Evolutionary conservation across 2,888 invertebrate species (phyloP), one percentile per base, ranked within the genome.

Genomic region (Tetrapedia diversipes): DNA sequence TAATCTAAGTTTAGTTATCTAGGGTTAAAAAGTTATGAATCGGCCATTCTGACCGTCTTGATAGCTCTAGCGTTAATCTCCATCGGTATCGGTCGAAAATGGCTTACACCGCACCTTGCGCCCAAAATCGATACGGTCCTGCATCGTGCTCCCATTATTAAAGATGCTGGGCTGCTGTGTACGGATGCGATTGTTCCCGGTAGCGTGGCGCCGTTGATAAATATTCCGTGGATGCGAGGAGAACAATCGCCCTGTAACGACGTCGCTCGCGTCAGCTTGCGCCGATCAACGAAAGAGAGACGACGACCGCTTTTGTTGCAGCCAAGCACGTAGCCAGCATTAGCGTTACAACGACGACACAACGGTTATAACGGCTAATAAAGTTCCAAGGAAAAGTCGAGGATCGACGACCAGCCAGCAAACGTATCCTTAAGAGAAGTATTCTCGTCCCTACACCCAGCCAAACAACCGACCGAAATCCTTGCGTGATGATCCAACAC

Each of bases 61-160:
- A n/a, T n/a, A n/a, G n/a, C n/a, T n/a, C n/a, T n/a, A n/a, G n/a
- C 80, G 82, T 84, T 86, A 87, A 87, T 87, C 81, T 86, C 72
- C 74, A 86, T 86, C 73, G 82, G 71, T 67, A 77, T 60, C 53
- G 63, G 63, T 61, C 60, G 75, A 74, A 83, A 73, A 80, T 66
- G 74, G 68, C 47, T 68, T 61, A 68, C 69, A 63, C 73, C 65
- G 54, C 77, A 51, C 68, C 83, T 83, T 82, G 49, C 65, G 53
- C 66, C 77, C 77, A 76, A 84, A 84, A 84, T 84, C 84, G 81
- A 84, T 84, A 84, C 81, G 77, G 49, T 24, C 77, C 69, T 78
- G 80, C 73, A 80, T 80, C 80, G 77, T 65, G 63, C 34, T 81
- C 61, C 77, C 73, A 69, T 83, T 83, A 83, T 82, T 80, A 83